A percentile compares a stretch with the other conserved stretches of the same genome.
These are phyloP conservation scores for Bos javanicus DNA, from an alignment of 2,113 vertebrate genomes.

Conservation along the genomic window DNA sequence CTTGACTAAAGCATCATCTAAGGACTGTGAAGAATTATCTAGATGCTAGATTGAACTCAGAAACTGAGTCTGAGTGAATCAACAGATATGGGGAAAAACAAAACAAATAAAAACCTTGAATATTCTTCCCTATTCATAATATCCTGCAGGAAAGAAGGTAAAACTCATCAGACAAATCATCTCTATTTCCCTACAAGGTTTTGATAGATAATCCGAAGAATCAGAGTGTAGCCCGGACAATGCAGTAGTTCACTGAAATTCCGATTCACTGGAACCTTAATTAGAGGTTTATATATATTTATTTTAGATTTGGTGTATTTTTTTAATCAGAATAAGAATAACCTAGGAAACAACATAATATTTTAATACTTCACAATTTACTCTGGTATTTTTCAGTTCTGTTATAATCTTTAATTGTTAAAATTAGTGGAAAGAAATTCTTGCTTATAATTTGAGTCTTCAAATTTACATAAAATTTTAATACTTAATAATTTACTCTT, in stretches of 20 bases:
- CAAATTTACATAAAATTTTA: neutral
- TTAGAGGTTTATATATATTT: neutral
- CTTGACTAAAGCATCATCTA: neutral
- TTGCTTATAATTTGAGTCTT: conserved; percentile 16
- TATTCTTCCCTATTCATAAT: neutral
- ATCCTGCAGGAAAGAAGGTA: neutral
- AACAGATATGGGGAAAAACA: neutral
- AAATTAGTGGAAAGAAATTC: neutral
- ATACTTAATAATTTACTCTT: neutral
- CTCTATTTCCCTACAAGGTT: neutral
- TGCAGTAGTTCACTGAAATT: neutral
- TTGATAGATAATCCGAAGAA: neutral
- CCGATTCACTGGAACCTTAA: neutral
- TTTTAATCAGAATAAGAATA: neutral
- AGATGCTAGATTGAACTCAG: neutral
- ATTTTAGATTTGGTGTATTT: neutral
- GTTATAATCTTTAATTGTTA: neutral
- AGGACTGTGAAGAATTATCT: neutral
- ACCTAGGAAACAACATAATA: neutral
- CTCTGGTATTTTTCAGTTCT: neutral
- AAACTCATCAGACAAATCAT: neutral
- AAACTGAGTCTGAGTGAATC: neutral
- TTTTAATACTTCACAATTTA: neutral
- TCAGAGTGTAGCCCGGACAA: too few species aligned
- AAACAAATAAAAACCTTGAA: neutral